These are phyloP conservation scores for Amphiprion clarkii DNA, from an alignment of 2,797 vertebrate species.

Conservation along the genomic window DNA sequence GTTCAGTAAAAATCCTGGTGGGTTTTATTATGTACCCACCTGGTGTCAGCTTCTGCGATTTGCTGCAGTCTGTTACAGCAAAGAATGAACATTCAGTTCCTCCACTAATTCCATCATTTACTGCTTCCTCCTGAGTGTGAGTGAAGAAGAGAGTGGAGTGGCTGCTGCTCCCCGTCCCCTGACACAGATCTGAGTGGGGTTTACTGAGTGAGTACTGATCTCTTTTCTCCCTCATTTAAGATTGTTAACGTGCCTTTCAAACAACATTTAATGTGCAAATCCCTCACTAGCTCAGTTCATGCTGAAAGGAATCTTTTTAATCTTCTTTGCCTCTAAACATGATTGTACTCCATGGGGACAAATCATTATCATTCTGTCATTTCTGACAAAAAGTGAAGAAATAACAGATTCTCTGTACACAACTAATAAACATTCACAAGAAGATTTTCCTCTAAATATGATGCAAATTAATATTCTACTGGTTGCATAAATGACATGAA, in stretches of 20 bases:
- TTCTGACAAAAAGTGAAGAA: neutral
- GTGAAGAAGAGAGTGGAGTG: neutral
- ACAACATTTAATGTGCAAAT: conserved; percentile 24
- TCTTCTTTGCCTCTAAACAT: conserved; percentile 16
- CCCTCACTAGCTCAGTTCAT: conserved; percentile 15
- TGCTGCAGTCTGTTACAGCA: neutral
- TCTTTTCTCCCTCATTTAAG: conserved; percentile 13
- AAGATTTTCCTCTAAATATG: too few relatives aligned
- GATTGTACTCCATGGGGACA: conserved; percentile 6
- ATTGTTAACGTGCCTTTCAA: conserved; percentile 22
- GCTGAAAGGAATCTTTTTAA: conserved; percentile 25
- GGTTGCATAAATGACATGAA: neutral
- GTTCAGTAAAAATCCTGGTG: too few relatives aligned
- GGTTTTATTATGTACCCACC: too few relatives aligned
- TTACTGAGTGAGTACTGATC: conserved; percentile 26
- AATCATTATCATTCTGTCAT: conserved; percentile 3
- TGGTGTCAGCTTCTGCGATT: neutral
- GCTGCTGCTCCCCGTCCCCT: conserved; percentile 17
- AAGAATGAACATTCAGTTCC: neutral
- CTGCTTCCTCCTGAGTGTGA: neutral
- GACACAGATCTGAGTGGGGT: conserved; percentile 22
- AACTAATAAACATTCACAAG: neutral
- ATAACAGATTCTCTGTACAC: neutral
- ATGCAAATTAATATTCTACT: neutral
- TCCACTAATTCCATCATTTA: conserved; percentile 1